Evolutionary conservation across 2,888 invertebrate species (phyloP), one percentile per base, ranked within the genome.

Genomic region (Acheta domesticus): DNA sequence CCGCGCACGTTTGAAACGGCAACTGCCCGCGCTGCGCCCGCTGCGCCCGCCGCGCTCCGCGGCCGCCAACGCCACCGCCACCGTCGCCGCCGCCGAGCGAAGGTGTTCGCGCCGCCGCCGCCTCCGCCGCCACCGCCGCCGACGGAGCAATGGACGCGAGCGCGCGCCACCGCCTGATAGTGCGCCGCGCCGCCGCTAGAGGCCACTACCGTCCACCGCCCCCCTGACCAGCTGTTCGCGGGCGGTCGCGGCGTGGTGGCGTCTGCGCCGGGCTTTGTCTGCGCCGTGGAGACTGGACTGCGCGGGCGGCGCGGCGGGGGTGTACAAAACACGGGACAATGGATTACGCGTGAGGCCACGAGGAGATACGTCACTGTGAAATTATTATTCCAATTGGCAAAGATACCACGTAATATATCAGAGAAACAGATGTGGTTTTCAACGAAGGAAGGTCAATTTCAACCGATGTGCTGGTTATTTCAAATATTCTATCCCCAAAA

Each of bases 1-100:
- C 62, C 62, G 62, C 62, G 62, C 62, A 62, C 62, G 62, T 62
- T 62, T 62, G 16, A 62, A 62, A 62, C 62, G 62, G 62, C 62
- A n/a, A 62, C 62, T 62, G 62, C 62, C 62, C n/a, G 14, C n/a
- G 62, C 62, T n/a, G 16, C 62, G 62, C 62, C 62, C n/a, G 62
- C 62, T n/a, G 16, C 62, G 62, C 62, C 62, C 23, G 23, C 23
- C 23, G 23, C 36, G 36, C 36, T 36, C 5, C 62, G n/a, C 62
- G 62, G 3, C 8, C 8, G 16, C 14, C 14, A 62, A 5, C 16
- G 62, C 62, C 16, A 12, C 62, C 19, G 62, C 62, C 62, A 1
- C n/a, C n/a, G 14, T 16, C 62, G 16, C 62, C 16, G 16, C 14
- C 16, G 14, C 62, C 12, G 62, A 62, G 62, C 62, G 36, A 62